These are phyloP conservation scores for Eurytoma adleriae DNA, from an alignment of 2,888 invertebrate genomes.

Conservation along the genomic window DNA sequence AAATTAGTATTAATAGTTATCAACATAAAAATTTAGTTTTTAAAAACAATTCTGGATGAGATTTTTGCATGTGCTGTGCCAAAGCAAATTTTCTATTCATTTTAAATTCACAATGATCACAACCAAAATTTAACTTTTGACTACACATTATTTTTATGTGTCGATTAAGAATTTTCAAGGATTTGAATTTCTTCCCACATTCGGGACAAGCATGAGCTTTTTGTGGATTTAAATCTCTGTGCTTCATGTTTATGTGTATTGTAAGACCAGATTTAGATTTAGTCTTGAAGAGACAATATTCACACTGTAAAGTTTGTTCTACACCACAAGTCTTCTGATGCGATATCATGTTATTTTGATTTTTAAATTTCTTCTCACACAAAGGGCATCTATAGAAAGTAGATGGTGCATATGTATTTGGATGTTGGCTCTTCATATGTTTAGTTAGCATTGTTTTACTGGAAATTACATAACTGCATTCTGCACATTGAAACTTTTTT, in stretches of 20 bases:
- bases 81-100: conserved; percentile 20
- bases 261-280: neutral
- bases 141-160: conserved; percentile 25
- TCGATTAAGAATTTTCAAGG: neutral
- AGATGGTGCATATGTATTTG: no score
- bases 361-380: conserved; percentile 36
- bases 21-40: conserved; percentile 29
- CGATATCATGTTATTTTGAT: neutral
- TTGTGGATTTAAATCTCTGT: conserved; percentile 2
- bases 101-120: conserved; percentile 44
- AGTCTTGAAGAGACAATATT: conserved; percentile 37
- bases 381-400: conserved; percentile 17
- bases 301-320: conserved; percentile 19
- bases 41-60: conserved; percentile 37
- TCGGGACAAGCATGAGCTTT: conserved; percentile 20
- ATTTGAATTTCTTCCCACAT: conserved; percentile 35
- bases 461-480: conserved; percentile 31
- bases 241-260: conserved; percentile 30
- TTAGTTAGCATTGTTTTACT: conserved; percentile 20
- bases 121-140: conserved; percentile 24
- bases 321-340: conserved; percentile 32
- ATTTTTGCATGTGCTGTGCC: conserved; percentile 26
- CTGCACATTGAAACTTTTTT: conserved; percentile 31
- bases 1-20: no score
- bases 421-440: conserved; percentile 39